phyloP scores from a whole-genome alignment of 2,888 invertebrate genomes.

The Cremastinae sp. region DNA sequence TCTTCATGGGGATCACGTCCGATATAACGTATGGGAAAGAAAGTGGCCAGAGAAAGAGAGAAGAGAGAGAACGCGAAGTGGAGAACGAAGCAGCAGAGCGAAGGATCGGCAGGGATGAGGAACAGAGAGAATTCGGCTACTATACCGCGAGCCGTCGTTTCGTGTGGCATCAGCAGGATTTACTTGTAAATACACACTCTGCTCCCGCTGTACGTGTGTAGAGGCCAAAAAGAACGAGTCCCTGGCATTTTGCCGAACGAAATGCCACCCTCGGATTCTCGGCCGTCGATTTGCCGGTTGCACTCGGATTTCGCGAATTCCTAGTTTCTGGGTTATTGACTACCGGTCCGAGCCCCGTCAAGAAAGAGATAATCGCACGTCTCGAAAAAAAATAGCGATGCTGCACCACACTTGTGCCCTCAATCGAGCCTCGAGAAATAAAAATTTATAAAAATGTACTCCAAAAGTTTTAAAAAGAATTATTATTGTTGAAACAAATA shows the following conservation, averaged over 20 bases:
- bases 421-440: too few species aligned
- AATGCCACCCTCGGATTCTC: constrained; percentile 75
- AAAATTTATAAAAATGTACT: too few species aligned
- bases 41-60: constrained; percentile 20
- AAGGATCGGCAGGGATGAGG: constrained; percentile 66
- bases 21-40: constrained; percentile 46
- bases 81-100: constrained; percentile 49
- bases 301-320: constrained; percentile 76
- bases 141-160: constrained; percentile 71
- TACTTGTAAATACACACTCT: constrained; percentile 11
- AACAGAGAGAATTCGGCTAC: constrained; percentile 46
- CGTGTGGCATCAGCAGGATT: constrained; percentile 64
- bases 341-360: constrained; percentile 41
- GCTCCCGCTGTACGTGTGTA: not conserved
- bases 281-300: constrained; percentile 77
- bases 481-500: too few species aligned
- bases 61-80: constrained; percentile 5
- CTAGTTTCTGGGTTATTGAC: constrained; percentile 72
- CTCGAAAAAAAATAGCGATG: not conserved
- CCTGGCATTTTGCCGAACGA: constrained; percentile 75
- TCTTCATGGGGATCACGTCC: constrained; percentile 67
- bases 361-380: constrained; percentile 65
- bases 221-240: constrained; percentile 73
- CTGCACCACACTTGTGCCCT: too few species aligned
- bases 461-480: too few species aligned